Evolutionary conservation across 1,140 invertebrate genomes (phyloP).

Genomic region (Macrocentrus cingulum): DNA sequence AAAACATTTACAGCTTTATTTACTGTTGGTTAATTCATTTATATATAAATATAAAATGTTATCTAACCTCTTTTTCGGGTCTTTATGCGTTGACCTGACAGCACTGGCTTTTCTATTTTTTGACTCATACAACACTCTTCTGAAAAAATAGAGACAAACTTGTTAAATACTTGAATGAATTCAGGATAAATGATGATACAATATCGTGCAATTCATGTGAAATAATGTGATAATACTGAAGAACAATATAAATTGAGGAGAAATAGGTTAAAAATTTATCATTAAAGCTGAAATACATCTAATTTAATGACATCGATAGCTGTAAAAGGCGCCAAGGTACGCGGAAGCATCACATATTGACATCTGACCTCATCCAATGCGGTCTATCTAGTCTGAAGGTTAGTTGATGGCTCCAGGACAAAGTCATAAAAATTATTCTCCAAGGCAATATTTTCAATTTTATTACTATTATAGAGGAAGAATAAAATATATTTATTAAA

Average conservation of each 20-base stretch:
- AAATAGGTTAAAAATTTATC: no score
- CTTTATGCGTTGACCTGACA: slow-evolving; percentile 99
- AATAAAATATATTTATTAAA: not conserved
- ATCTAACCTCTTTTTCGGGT: slow-evolving; percentile 96
- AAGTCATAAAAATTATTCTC: no score
- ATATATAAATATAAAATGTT: not conserved
- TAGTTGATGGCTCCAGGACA: no score
- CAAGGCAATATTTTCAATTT: no score
- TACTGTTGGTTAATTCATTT: no score
- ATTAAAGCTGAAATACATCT: no score
- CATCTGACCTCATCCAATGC: slow-evolving; percentile 5
- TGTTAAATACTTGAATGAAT: not conserved
- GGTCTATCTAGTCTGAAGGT: not conserved
- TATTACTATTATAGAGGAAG: no score
- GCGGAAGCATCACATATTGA: slow-evolving; percentile 4
- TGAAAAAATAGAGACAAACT: slow-evolving; percentile 45
- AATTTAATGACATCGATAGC: not conserved
- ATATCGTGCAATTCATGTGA: not conserved
- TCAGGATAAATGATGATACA: not conserved
- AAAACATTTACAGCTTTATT: no score
- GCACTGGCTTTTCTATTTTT: slow-evolving; percentile 99
- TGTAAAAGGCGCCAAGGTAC: slow-evolving; percentile 14
- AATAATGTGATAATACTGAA: no score
- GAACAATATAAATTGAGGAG: no score
- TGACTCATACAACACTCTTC: slow-evolving; percentile 99